These are phyloP conservation scores for Zalophus californianus DNA, from an alignment of 2,797 vertebrate genomes.

Conservation along the genomic window DNA sequence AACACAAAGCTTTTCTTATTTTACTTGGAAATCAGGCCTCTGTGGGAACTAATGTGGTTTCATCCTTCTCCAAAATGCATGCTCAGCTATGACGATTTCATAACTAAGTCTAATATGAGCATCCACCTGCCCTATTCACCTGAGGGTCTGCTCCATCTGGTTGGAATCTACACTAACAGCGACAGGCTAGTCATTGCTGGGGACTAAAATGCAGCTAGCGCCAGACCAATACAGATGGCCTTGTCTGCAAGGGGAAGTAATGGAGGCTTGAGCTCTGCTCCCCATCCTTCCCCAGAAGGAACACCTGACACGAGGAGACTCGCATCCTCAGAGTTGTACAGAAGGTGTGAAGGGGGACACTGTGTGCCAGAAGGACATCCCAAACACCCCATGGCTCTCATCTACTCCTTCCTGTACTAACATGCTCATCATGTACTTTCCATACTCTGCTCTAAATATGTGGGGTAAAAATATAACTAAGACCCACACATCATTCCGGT, in stretches of 20 bases:
- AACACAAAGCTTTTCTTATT: neutral
- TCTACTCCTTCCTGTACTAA: neutral
- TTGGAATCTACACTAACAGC: neutral
- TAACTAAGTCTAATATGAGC: neutral
- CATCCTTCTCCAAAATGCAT: neutral
- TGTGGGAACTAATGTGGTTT: neutral
- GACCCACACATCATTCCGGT: neutral
- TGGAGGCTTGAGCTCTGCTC: neutral
- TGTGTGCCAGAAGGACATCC: neutral
- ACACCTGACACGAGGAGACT: neutral
- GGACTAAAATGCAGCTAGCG: neutral
- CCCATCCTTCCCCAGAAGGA: neutral
- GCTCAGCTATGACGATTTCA: neutral
- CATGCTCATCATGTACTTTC: neutral
- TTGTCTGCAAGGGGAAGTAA: neutral
- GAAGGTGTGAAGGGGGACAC: neutral
- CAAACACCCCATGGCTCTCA: neutral
- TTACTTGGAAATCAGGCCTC: neutral
- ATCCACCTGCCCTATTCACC: neutral
- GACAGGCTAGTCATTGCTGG: neutral
- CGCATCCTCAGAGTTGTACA: neutral
- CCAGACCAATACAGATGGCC: neutral
- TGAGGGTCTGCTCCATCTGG: neutral
- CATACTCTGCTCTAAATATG: neutral
- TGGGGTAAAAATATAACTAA: neutral